A percentile compares a stretch with the other conserved stretches of the same genome.
Conservation (phyloP, 2,797 vertebrate genomes). For the Notamacropus eugenii region DNA sequence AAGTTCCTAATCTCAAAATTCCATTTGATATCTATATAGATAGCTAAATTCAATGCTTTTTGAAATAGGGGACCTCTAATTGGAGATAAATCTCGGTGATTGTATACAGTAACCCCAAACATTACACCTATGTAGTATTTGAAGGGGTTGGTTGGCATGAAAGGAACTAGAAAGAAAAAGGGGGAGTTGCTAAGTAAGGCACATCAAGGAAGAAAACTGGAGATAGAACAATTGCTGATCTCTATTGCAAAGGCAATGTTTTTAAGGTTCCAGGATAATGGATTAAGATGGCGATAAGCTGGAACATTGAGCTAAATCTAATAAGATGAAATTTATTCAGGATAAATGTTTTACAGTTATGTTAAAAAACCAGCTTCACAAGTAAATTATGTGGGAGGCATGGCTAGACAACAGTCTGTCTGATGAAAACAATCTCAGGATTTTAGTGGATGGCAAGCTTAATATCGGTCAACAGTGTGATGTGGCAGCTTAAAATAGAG, state of each 20-base stretch:
- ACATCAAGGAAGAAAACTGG: not conserved
- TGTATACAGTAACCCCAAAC: not conserved
- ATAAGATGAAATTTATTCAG: not conserved
- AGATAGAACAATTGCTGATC: not conserved
- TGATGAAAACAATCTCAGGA: not conserved
- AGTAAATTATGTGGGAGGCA: not conserved
- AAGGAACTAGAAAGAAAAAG: not conserved
- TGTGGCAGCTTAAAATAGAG: not conserved
- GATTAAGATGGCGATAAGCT: not conserved
- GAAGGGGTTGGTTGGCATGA: not conserved
- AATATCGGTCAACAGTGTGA: not conserved
- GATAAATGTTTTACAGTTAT: not conserved
- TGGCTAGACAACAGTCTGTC: not conserved
- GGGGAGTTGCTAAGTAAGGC: not conserved
- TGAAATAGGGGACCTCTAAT: not conserved
- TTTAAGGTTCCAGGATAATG: not conserved
- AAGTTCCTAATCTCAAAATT: not conserved
- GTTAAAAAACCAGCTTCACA: not conserved
- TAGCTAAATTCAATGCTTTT: not conserved
- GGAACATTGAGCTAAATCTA: not conserved
- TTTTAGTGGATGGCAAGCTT: not conserved
- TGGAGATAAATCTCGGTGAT: not conserved
- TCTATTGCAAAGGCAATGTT: not conserved
- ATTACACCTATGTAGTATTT: not conserved
- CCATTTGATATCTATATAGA: not conserved